Conservation (phyloP, 2,888 invertebrate genomes). For the Dryomyza anilis region DNA sequence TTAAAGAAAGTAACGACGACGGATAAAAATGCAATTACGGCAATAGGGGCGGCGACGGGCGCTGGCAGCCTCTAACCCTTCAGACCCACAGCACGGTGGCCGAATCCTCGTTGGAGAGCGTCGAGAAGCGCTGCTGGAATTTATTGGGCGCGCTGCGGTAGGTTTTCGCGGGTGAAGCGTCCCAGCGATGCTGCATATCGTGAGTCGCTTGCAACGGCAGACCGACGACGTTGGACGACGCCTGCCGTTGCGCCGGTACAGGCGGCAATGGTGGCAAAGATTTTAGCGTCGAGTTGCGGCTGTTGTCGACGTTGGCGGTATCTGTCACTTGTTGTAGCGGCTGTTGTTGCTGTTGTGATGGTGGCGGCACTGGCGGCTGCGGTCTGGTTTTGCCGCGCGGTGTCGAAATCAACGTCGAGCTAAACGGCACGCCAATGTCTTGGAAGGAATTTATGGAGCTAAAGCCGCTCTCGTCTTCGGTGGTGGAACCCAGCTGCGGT, state of each 20-base stretch:
- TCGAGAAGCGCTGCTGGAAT: constrained; percentile 53
- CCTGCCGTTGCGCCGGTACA: constrained; percentile 21
- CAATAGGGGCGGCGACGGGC: background rate
- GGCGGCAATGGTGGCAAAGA: constrained; percentile 31
- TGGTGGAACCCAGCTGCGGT: constrained; percentile 49
- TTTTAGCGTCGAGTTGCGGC: constrained; percentile 57
- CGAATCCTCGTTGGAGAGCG: constrained; percentile 56
- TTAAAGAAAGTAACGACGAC: background rate
- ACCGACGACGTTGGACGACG: constrained; percentile 46
- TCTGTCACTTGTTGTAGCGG: too few relatives aligned
- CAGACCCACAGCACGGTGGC: constrained; percentile 57
- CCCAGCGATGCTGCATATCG: constrained; percentile 45
- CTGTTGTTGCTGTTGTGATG: constrained; percentile 50
- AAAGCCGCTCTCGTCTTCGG: constrained; percentile 84
- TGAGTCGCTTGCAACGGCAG: constrained; percentile 43
- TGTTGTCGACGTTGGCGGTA: constrained; percentile 42
- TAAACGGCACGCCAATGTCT: constrained; percentile 73
- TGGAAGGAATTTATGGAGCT: constrained; percentile 85
- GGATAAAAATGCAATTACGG: constrained; percentile 20
- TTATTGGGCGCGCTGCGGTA: constrained; percentile 50
- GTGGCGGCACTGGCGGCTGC: constrained; percentile 3
- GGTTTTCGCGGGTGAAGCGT: constrained; percentile 50
- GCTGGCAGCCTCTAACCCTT: background rate
- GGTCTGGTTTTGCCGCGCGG: constrained; percentile 27
- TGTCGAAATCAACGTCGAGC: constrained; percentile 46